A percentile compares a stretch with the other conserved stretches of the same genome.
Evolutionary conservation across 2,888 invertebrate species (phyloP).

Genomic region (Syrphus vitripennis): DNA sequence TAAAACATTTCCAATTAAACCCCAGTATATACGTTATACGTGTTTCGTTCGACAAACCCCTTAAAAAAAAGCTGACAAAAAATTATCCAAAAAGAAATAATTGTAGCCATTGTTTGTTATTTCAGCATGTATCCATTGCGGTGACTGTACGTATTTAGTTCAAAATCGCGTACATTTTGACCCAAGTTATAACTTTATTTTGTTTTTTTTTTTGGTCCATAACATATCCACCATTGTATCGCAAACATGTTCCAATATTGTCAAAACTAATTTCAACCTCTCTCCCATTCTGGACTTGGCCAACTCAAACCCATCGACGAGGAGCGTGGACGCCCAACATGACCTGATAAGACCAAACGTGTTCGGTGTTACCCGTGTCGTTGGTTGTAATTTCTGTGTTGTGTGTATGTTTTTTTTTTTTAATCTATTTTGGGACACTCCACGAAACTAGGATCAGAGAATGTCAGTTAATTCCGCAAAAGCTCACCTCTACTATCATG

Average conservation of each 20-base stretch:
- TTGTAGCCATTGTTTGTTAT: slow-evolving; percentile 9
- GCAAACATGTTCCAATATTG: slow-evolving; percentile 60
- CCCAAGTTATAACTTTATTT: slow-evolving; percentile 6
- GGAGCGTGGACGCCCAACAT: neutral
- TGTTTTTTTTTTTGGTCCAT: slow-evolving; percentile 31
- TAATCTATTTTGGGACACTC: neutral
- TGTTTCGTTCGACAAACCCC: neutral
- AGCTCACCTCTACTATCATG: slow-evolving; percentile 20
- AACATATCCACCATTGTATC: slow-evolving; percentile 24
- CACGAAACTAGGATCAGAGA: slow-evolving; percentile 50
- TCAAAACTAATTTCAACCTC: slow-evolving; percentile 59
- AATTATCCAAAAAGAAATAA: neutral
- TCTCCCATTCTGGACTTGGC: neutral
- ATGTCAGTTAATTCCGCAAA: slow-evolving; percentile 55
- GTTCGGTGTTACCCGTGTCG: slow-evolving; percentile 6
- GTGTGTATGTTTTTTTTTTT: neutral
- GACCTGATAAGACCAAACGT: neutral
- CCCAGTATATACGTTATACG: neutral
- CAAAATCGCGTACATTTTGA: neutral
- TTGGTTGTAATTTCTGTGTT: slow-evolving; percentile 3
- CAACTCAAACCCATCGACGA: neutral
- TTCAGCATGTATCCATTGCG: slow-evolving; percentile 8
- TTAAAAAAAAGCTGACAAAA: neutral
- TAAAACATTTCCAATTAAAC: neutral
- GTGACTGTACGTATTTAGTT: slow-evolving; percentile 35